phyloP scores from a whole-genome alignment of 2,797 vertebrate genomes.

The Acropternis orthonyx region DNA sequence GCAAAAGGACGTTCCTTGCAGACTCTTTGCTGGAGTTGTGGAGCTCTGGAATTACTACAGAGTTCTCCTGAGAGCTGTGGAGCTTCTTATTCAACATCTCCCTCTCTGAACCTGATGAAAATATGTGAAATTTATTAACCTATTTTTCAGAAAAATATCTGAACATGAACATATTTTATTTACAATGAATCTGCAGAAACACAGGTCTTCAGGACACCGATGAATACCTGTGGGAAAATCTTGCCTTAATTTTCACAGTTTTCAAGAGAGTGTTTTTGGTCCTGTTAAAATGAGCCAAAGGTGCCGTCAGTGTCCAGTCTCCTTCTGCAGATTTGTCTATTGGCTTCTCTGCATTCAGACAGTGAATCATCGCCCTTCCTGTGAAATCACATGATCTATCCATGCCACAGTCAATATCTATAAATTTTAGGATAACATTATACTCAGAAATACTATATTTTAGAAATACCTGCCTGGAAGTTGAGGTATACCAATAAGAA shows the following conservation, averaged over 20 bases:
- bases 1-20: not conserved
- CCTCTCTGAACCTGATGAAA: not conserved
- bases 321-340: not conserved
- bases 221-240: not conserved
- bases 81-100: not conserved
- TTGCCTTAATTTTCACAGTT: not conserved
- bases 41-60: not conserved
- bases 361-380: not conserved
- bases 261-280: not conserved
- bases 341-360: not conserved
- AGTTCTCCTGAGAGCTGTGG: not conserved
- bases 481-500: rapidly evolving
- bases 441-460: not conserved
- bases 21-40: not conserved
- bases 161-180: not conserved
- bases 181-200: not conserved
- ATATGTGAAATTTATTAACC: not conserved
- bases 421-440: not conserved
- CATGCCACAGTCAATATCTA: not conserved
- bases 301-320: not conserved
- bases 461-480: not conserved
- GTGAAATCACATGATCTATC: not conserved
- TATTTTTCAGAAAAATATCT: not conserved
- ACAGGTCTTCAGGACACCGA: not conserved
- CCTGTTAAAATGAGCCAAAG: not conserved